Percentiles rank a stretch among this genome's conserved stretches.
phyloP scores from a whole-genome alignment of 2,888 invertebrate genomes.

The Nomada flava region DNA sequence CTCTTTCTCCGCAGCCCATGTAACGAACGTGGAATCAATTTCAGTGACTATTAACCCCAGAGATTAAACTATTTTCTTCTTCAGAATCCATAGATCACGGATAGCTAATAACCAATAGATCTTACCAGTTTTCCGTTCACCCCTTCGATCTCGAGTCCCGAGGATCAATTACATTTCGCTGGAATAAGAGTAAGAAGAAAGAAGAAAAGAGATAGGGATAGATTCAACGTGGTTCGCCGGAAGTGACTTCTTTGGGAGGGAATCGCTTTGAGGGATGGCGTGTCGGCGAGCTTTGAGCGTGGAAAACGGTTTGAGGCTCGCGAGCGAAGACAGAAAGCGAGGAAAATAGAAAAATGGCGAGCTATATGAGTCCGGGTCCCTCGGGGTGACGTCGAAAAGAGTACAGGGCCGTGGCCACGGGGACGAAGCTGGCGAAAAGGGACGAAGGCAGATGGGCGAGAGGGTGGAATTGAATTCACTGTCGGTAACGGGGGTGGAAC shows the following conservation, averaged over 20 bases:
- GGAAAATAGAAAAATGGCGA: constrained; percentile 45
- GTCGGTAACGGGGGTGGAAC: constrained; percentile 34
- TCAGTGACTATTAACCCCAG: neutral
- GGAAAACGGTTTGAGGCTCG: constrained; percentile 16
- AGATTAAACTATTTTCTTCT: neutral
- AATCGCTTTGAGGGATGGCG: constrained; percentile 17
- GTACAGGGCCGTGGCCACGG: neutral
- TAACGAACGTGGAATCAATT: constrained; percentile 18
- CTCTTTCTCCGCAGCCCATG: neutral
- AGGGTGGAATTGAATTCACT: constrained; percentile 58
- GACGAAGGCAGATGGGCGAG: constrained; percentile 7
- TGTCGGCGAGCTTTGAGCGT: constrained; percentile 27
- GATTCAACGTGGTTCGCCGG: constrained; percentile 23
- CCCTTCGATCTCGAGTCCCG: neutral
- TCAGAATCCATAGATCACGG: constrained; percentile 2
- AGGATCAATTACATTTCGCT: constrained; percentile 25
- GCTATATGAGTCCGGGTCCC: neutral
- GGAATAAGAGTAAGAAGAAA: neutral
- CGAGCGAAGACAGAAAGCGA: constrained; percentile 3
- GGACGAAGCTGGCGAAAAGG: constrained; percentile 4
- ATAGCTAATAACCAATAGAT: constrained; percentile 2
- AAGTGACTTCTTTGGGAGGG: constrained; percentile 27
- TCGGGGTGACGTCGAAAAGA: constrained; percentile 36
- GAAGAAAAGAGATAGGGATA: neutral
- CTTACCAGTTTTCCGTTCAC: neutral